Evolutionary conservation across 2,888 invertebrate species (phyloP), one percentile per base, ranked within the genome.

Genomic region (Salpingus planirostris): DNA sequence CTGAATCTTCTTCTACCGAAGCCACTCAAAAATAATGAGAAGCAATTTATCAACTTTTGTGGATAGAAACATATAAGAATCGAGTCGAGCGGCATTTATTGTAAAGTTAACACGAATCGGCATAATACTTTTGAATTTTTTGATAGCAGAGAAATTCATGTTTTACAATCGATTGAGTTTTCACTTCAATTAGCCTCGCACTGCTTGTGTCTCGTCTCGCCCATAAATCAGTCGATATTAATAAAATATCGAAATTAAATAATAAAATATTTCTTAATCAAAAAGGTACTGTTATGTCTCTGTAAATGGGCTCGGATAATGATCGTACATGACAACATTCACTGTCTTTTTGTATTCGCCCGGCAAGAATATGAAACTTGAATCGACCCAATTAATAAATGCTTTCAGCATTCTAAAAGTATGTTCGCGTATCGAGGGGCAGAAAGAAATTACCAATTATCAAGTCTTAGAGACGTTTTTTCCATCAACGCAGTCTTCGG

Each of bases 261-360:
- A 46, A 37, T 33, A 37, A 36, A 40, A 38, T 37, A 42, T 43
- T 37, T 36, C 38, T 42, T 33, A 42, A 43, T 39, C 33, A 36
- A 31, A 37, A 36, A 29, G 13, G 18, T 24, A 32, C 33, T 47
- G 49, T 42, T 48, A 47, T 50, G 46, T 41, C 44, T 46, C 50
- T 50, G 34, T 47, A 50, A 49, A 52, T 46, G 50, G 52, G 36
- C 36, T 38, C 39, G 31, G 44, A 43, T 52, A 52, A 52, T 50
- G 52, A 52, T 48, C 43, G 33, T 33, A 39, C 39, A 39, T 36
- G 39, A 39, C 33, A 33, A 33, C 33, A 36, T 36, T 39, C 39
- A 29, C 22, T 35, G 35, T 36, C 33, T 37, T 33, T 33, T 36
- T 27, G 24, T 24, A 13, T 13, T 21, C 21, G 29, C 27, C 21